phyloP scores from a whole-genome alignment of 1,140 invertebrate genomes.

The Drosophila pruinosa region DNA sequence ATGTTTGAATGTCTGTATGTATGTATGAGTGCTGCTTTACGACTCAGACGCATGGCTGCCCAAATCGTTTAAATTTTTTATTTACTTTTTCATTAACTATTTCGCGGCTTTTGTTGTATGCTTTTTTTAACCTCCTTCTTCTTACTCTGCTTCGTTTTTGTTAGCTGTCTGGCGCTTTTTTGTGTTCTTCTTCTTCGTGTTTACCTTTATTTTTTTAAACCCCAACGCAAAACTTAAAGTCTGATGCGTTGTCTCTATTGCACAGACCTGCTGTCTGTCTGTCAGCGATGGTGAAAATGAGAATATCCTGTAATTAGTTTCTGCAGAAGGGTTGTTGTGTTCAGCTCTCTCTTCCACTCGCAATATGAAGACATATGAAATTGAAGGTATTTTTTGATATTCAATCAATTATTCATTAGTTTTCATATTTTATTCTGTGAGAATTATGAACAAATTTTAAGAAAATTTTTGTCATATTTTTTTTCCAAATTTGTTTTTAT shows the following conservation, averaged over 20 bases:
- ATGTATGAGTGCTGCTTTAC: constrained; percentile 27
- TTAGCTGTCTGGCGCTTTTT: constrained; percentile 24
- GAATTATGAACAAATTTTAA: no score
- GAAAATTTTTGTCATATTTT: no score
- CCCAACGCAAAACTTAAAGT: not conserved
- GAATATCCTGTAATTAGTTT: constrained; percentile 14
- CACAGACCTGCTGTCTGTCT: constrained; percentile 13
- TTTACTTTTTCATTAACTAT: constrained; percentile 78
- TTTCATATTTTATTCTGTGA: no score
- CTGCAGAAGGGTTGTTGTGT: not conserved
- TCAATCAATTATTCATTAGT: no score
- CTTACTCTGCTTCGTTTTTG: constrained; percentile 25
- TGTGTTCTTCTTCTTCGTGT: not conserved
- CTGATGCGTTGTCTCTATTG: not conserved
- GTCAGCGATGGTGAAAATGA: not conserved
- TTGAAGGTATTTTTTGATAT: no score
- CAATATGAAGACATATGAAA: no score
- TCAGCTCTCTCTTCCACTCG: no score
- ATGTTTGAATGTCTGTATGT: not conserved
- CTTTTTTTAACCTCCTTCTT: constrained; percentile 15
- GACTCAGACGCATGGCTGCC: constrained; percentile 39
- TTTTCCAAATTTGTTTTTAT: no score
- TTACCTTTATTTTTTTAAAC: constrained; percentile 15
- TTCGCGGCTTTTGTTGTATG: constrained; percentile 64
- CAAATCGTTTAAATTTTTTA: constrained; percentile 54